phyloP scores from a whole-genome alignment of 2,113 vertebrate genomes.

The Dendropsophus ebraccatus region DNA sequence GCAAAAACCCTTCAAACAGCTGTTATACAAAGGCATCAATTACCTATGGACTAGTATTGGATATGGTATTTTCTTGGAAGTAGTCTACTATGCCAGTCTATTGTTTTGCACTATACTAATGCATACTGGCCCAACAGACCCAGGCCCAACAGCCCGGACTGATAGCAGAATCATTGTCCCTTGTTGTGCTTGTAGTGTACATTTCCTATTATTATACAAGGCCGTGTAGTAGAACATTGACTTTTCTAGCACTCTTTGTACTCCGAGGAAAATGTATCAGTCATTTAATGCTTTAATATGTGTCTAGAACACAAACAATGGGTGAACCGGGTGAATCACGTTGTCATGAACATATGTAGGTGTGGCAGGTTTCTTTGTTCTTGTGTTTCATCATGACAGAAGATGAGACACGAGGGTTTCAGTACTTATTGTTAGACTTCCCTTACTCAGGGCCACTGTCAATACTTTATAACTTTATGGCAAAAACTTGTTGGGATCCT shows the following conservation, averaged over 20 bases:
- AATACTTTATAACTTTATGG: neutral
- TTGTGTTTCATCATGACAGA: slow-evolving; percentile 21
- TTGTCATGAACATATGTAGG: neutral
- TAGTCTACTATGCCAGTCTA: too few species aligned
- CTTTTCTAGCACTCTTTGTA: neutral
- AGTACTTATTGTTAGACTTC: neutral
- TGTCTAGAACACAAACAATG: slow-evolving; percentile 11
- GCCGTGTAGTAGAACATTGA: neutral
- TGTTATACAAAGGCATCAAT: too few species aligned
- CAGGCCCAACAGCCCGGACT: too few species aligned
- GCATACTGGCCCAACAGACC: too few species aligned
- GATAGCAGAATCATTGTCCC: too few species aligned
- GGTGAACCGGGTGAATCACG: neutral
- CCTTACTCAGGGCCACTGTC: neutral
- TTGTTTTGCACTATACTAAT: too few species aligned
- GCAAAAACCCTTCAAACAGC: too few species aligned
- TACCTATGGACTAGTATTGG: too few species aligned
- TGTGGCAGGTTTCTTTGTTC: slow-evolving; percentile 11
- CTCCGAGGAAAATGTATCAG: neutral
- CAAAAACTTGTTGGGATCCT: neutral
- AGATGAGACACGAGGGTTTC: neutral
- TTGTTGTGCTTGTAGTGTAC: too few species aligned
- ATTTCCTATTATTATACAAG: too few species aligned
- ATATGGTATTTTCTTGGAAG: too few species aligned
- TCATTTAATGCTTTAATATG: slow-evolving; percentile 12